These are phyloP conservation scores for Chalcis sispes DNA, from an alignment of 2,888 invertebrate species.

Conservation along the genomic window DNA sequence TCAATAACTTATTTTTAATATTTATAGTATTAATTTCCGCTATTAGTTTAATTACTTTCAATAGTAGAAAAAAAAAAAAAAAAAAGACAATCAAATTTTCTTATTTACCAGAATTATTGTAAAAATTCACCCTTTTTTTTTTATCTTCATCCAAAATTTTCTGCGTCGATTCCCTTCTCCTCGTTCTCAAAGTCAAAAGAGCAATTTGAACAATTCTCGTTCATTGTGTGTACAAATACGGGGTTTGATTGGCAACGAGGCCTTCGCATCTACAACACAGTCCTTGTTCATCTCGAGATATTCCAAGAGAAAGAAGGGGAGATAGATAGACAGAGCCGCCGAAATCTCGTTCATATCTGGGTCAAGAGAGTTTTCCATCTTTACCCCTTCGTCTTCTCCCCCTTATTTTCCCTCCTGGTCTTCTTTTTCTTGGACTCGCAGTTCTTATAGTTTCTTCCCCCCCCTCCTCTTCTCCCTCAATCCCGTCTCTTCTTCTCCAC, in stretches of 20 bases:
- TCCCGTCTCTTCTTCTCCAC: background rate
- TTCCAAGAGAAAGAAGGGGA: too few species aligned
- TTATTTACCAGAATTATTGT: too few species aligned
- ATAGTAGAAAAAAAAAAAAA: too few species aligned
- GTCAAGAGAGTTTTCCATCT: constrained; percentile 34
- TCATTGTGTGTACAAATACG: background rate
- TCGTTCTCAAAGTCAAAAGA: too few species aligned
- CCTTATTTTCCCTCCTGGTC: constrained; percentile 6
- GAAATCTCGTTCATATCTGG: constrained; percentile 34
- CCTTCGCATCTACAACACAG: background rate
- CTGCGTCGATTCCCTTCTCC: too few species aligned
- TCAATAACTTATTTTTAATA: too few species aligned
- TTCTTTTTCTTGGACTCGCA: background rate
- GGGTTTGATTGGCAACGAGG: constrained; percentile 17
- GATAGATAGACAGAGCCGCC: background rate
- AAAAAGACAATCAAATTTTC: too few species aligned
- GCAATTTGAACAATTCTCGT: background rate
- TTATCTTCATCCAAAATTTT: too few species aligned
- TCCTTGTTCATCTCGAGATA: background rate
- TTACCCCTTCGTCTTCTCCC: background rate
- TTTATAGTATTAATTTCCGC: too few species aligned
- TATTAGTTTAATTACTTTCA: too few species aligned
- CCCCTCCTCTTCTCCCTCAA: background rate
- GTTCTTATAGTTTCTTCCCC: constrained; percentile 1
- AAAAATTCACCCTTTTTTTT: too few species aligned